phyloP scores from a whole-genome alignment of 2,113 vertebrate genomes.

The Megalops atlanticus region DNA sequence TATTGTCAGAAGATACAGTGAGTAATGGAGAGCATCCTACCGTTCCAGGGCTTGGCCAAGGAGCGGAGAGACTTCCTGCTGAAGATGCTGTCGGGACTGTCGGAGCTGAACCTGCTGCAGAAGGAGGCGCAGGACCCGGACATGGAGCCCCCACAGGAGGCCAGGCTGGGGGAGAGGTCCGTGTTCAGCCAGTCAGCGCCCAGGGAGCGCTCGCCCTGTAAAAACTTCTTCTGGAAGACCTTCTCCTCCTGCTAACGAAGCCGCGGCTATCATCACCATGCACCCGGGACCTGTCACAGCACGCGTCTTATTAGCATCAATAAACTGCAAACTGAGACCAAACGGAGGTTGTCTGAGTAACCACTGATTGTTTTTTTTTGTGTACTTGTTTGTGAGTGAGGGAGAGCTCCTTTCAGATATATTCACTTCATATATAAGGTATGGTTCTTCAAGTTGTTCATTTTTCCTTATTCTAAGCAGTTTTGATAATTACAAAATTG shows the following conservation, averaged over 20 bases:
- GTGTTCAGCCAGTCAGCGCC: conserved; percentile 20
- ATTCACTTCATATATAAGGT: neutral
- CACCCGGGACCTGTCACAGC: neutral
- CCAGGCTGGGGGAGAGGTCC: conserved; percentile 35
- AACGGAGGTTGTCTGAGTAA: neutral
- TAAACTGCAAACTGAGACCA: conserved; percentile 5
- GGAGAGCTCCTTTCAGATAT: neutral
- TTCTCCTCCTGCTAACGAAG: conserved; percentile 67
- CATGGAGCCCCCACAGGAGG: conserved; percentile 7
- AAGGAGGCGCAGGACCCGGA: conserved; percentile 16
- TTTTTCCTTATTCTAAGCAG: neutral
- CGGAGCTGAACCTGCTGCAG: conserved; percentile 43
- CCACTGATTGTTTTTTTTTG: neutral
- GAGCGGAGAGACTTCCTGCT: conserved; percentile 45
- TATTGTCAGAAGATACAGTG: neutral
- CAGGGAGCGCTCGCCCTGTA: conserved; percentile 56
- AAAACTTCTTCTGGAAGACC: conserved; percentile 76
- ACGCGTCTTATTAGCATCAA: neutral
- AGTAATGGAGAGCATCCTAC: neutral
- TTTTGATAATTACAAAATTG: neutral
- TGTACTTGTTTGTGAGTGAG: neutral
- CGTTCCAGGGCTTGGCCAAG: conserved; percentile 46
- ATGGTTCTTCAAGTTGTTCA: neutral
- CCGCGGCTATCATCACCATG: neutral
- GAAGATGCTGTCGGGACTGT: conserved; percentile 53